Percentiles rank a stretch among this genome's conserved stretches.
phyloP scores from a whole-genome alignment of 2,888 invertebrate species.

The Hemicrepidius hirtus region DNA sequence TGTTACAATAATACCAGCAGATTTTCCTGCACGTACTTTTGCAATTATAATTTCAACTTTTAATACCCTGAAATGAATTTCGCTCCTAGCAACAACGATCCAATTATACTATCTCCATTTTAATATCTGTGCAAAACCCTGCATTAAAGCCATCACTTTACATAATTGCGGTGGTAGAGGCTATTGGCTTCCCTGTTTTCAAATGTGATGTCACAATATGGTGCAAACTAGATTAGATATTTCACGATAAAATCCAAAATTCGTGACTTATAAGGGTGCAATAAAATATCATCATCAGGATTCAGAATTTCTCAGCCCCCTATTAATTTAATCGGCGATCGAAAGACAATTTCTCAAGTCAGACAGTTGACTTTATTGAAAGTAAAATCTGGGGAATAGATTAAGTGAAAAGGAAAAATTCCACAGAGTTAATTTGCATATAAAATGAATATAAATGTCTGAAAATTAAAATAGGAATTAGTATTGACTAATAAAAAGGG shows the following conservation, averaged over 20 bases:
- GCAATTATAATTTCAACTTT: slow-evolving; percentile 35
- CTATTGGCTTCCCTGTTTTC: slow-evolving; percentile 29
- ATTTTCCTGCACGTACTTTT: slow-evolving; percentile 3
- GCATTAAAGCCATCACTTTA: slow-evolving; percentile 56
- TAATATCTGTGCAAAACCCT: slow-evolving; percentile 43
- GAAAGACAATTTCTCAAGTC: slow-evolving; percentile 41
- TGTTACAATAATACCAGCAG: not conserved
- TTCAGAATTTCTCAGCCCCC: not conserved
- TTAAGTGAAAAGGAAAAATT: slow-evolving; percentile 38
- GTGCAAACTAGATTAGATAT: slow-evolving; percentile 19
- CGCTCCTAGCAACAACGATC: slow-evolving; percentile 41
- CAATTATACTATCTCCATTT: slow-evolving; percentile 45
- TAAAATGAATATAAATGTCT: slow-evolving; percentile 33
- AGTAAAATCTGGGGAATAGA: slow-evolving; percentile 26
- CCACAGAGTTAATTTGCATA: slow-evolving; percentile 25
- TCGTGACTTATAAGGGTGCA: not conserved
- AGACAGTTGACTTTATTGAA: slow-evolving; percentile 29
- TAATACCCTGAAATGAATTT: slow-evolving; percentile 40
- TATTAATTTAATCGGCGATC: slow-evolving; percentile 36
- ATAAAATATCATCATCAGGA: not conserved
- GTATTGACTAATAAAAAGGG: not conserved
- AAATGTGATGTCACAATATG: slow-evolving; percentile 35
- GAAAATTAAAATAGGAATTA: slow-evolving; percentile 5
- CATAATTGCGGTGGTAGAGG: slow-evolving; percentile 52
- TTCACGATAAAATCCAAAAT: not conserved